These are phyloP conservation scores for Oenanthe oenanthe DNA, from an alignment of 2,113 vertebrate genomes.

Conservation along the genomic window DNA sequence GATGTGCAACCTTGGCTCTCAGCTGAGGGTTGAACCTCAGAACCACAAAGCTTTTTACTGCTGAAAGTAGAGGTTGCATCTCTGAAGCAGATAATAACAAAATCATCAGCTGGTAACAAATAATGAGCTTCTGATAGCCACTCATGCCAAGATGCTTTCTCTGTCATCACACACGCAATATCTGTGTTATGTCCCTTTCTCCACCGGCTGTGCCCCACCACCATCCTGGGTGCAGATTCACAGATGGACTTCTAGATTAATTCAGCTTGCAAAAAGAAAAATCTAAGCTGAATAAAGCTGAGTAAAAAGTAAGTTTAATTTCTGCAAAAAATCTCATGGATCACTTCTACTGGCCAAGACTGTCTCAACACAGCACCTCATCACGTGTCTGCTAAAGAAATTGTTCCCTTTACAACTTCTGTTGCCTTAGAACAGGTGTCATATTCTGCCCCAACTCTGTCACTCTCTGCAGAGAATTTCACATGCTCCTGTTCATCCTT, in stretches of 20 bases:
- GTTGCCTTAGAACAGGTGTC: background rate
- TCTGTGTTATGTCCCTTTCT: background rate
- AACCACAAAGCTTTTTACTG: background rate
- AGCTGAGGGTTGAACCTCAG: background rate
- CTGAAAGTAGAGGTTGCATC: background rate
- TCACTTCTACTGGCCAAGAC: background rate
- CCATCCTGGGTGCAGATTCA: background rate
- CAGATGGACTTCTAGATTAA: background rate
- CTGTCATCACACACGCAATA: background rate
- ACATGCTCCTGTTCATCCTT: background rate
- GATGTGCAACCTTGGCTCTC: background rate
- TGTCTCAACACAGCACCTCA: background rate
- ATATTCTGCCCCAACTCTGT: background rate
- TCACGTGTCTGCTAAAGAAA: background rate
- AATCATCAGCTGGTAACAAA: background rate
- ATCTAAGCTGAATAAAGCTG: background rate
- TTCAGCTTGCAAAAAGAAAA: background rate
- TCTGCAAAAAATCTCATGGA: background rate
- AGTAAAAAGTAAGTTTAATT: background rate
- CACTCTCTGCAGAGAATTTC: background rate
- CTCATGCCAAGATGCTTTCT: background rate
- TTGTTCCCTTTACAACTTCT: background rate
- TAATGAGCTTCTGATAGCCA: background rate
- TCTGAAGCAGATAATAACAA: background rate
- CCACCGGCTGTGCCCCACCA: background rate